A percentile compares a stretch with the other conserved stretches of the same genome.
These are phyloP conservation scores for Yponomeuta evonymella DNA, from an alignment of 2,888 invertebrate genomes.

Conservation along the genomic window DNA sequence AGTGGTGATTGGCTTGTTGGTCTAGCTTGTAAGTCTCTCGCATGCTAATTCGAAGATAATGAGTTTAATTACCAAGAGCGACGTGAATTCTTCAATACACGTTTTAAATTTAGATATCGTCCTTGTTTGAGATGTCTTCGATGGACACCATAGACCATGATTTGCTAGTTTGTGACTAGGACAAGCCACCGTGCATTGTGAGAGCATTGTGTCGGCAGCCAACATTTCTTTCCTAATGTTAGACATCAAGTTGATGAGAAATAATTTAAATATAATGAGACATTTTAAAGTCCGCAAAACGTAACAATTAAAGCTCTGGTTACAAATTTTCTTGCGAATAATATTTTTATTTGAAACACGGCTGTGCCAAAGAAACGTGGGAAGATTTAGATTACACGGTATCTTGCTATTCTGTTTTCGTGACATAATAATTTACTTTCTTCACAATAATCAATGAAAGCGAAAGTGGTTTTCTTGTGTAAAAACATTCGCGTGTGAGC, in stretches of 20 bases:
- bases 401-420: neutral
- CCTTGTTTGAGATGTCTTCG: too few relatives aligned
- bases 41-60: too few relatives aligned
- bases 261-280: neutral
- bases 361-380: neutral
- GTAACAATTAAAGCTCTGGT: neutral
- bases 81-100: too few relatives aligned
- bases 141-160: too few relatives aligned
- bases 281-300: neutral
- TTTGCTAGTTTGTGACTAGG: too few relatives aligned
- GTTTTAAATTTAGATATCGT: too few relatives aligned
- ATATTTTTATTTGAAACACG: neutral
- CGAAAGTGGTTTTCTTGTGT: neutral
- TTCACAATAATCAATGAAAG: neutral
- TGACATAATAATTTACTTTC: conserved; percentile 3
- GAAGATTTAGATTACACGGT: neutral
- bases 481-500: neutral
- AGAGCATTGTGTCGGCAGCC: too few relatives aligned
- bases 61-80: too few relatives aligned
- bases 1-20: neutral
- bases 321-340: neutral
- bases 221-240: neutral
- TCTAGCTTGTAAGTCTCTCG: neutral
- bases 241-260: neutral
- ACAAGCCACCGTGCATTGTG: too few relatives aligned